Conservation (phyloP, 2,888 invertebrate genomes). For the Perizoma flavofasciatum region DNA sequence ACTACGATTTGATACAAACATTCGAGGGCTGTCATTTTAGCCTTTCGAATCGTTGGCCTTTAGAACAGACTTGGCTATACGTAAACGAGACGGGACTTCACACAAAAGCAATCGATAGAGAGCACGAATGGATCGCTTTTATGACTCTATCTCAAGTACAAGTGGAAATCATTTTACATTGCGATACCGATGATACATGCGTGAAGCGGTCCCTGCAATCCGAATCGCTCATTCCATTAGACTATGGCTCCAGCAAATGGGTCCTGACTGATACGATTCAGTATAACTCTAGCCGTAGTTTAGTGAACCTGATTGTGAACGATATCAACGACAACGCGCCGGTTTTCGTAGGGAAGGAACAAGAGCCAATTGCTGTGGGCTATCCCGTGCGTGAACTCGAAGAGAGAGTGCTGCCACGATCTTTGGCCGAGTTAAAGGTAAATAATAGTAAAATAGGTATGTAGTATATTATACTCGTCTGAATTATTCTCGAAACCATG, state of each 20-base stretch:
- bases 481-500: too few species aligned
- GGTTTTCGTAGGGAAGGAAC: conserved; percentile 65
- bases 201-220: conserved; percentile 56
- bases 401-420: conserved; percentile 66
- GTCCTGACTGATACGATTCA: conserved; percentile 66
- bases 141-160: conserved; percentile 78
- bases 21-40: conserved; percentile 59
- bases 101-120: conserved; percentile 68
- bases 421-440: conserved; percentile 75
- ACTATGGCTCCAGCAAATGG: conserved; percentile 71
- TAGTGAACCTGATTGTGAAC: conserved; percentile 77
- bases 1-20: conserved; percentile 58
- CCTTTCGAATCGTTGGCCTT: conserved; percentile 69
- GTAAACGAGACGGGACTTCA: conserved; percentile 68
- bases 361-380: conserved; percentile 69
- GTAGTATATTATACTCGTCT: too few species aligned
- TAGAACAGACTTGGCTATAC: conserved; percentile 68
- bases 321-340: conserved; percentile 83
- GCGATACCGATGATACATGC: conserved; percentile 52
- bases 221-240: conserved; percentile 58
- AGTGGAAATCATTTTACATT: conserved; percentile 68
- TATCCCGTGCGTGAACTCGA: conserved; percentile 72
- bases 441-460: conserved; percentile 19
- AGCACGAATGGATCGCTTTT: conserved; percentile 71
- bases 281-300: conserved; percentile 64